Evolutionary conservation across 1,140 invertebrate genomes (phyloP), one percentile per base, ranked within the genome.

Genomic region (Hypsibius dujardini): DNA sequence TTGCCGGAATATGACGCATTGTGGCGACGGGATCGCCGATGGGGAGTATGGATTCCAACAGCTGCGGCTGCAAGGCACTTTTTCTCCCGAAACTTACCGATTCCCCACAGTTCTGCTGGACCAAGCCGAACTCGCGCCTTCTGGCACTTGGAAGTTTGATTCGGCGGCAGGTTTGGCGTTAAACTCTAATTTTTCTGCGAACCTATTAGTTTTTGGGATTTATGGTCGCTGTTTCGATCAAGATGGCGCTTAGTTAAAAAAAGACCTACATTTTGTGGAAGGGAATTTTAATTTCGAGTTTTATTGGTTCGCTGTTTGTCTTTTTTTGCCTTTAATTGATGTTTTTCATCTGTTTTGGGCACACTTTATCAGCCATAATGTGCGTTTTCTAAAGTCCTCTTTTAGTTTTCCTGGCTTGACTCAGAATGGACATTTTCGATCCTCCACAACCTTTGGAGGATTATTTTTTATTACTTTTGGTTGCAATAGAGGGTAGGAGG

Each of bases 181-280:
- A 12, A n/a, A 42, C 12, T 67, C 42, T 0, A 45, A 67, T 7
- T 0, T 42, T 12, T 15, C 7, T 7, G 42, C 12, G 7, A 67
- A 42, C 62, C 12, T 15, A 12, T 42, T 67, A 15, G 12, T 67
- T 12, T 67, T 67, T 67, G 42, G 62, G 3, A 7, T 67, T 15
- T 67, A 67, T 67, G 62, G 62, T 12, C 62, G 62, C 12, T 15
- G 42, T 67, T 67, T 15, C 42, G 62, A 12, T 42, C 12, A 67
- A 45, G 62, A 67, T 67, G 12, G 12, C 42, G 12, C 62, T 15
- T 67, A 45, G 42, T 56, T 67, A 28, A 28, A 28, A 28, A 28
- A 28, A 28, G 28, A 28, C 28, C 28, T 28, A 28, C 28, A 28
- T 28, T 28, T 28, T 28, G 28, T 28, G 0, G 28, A 0, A 28